Evolutionary conservation across 2,888 invertebrate species (phyloP).

Genomic region (Hedya salicella): DNA sequence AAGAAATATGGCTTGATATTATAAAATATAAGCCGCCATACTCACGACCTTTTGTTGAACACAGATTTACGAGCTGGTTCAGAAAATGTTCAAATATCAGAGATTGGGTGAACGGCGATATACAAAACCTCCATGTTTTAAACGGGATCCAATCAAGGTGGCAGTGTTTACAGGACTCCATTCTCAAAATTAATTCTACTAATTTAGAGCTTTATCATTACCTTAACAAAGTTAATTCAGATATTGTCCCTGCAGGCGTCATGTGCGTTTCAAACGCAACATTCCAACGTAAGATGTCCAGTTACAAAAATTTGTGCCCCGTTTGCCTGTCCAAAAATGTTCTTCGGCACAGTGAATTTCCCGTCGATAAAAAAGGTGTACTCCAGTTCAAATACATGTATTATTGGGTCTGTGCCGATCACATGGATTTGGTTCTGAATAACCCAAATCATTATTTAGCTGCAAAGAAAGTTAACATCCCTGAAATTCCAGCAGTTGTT

Average conservation of each 20-base stretch:
- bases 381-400: slow-evolving; percentile 82
- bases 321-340: slow-evolving; percentile 78
- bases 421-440: slow-evolving; percentile 75
- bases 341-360: slow-evolving; percentile 70
- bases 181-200: slow-evolving; percentile 63
- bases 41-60: slow-evolving; percentile 67
- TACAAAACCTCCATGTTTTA: slow-evolving; percentile 82
- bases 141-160: slow-evolving; percentile 82
- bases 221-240: slow-evolving; percentile 72
- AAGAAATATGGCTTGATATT: slow-evolving; percentile 65
- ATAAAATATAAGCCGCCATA: slow-evolving; percentile 68
- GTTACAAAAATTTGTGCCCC: slow-evolving; percentile 85
- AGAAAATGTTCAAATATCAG: slow-evolving; percentile 63
- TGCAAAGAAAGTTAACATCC: slow-evolving; percentile 60
- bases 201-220: slow-evolving; percentile 81
- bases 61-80: slow-evolving; percentile 75
- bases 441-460: slow-evolving; percentile 72
- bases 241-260: slow-evolving; percentile 77
- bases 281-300: slow-evolving; percentile 78
- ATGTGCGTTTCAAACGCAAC: slow-evolving; percentile 85
- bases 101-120: slow-evolving; percentile 80
- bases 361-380: slow-evolving; percentile 82
- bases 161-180: slow-evolving; percentile 79
- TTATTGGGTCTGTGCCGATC: slow-evolving; percentile 87
- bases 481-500: slow-evolving; percentile 80